Percentiles rank a stretch among this genome's conserved stretches.
These are phyloP conservation scores for sheep (Ovis aries) DNA, from an alignment of 2,113 vertebrate species.

Conservation along the genomic window ARS-UI_Ramb_v3.0 NC_056060.1:45996501-45997000, in stretches of 20 bases:
- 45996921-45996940: neutral
- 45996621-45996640: neutral
- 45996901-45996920: neutral
- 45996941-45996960: neutral
- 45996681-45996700: neutral
- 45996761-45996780: neutral
- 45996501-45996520: neutral
- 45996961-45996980: accelerated
- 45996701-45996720: neutral
- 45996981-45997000: neutral
- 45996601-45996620: neutral
- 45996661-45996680: neutral
- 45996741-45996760: neutral
- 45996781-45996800: neutral
- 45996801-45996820: neutral
- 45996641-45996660: neutral
- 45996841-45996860: neutral
- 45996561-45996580: neutral
- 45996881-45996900: neutral
- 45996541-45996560: neutral
- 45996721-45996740: neutral
- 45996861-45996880: neutral
- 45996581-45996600: neutral
- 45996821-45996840: neutral
- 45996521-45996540: neutral